Evolutionary conservation across 1,140 invertebrate genomes (phyloP), one percentile per base, ranked within the genome.

Genomic region (Formica exsecta): DNA sequence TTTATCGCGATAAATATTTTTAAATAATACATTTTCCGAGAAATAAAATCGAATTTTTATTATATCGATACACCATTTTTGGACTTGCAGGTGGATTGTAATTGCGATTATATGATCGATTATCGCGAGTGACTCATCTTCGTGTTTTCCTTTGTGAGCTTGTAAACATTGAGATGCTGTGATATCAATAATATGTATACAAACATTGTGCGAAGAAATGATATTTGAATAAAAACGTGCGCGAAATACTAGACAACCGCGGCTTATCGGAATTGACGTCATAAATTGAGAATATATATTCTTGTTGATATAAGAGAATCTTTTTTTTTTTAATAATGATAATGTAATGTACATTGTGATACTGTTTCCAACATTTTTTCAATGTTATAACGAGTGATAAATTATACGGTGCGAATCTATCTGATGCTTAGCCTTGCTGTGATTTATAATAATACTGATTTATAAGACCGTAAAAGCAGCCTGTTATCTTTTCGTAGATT

Each of bases 371-470:
- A 83, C 44, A 83, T 73, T 57, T 32, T 41, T 29, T 81, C 41
- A 38, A 38, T 38, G 4, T 38, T 38, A 38, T 38, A 38, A 38
- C 38, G 38, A 38, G 41, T 29, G 25, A 44, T 44, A 22, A 38
- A 57, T 9, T 16, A n/a, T 2, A 19, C 25, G 5, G 6, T 41
- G 8, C 9, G 8, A 48, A 29, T 80, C 8, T 41, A 36, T 51
- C 44, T 80, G 77, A 41, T 65, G 36, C 1, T 48, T 70, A 73
- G 8, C 38, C 11, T 32, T 16, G 54, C 19, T 25, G 4, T 83
- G 68, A 83, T 74, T 73, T 62, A 83, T 73, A 83, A 83, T 83
- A 83, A 74, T 73, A n/a, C 13, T 83, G 54, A 83, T 83, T 73
- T 83, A 83, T 61, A 73, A 11, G 25, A 44, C 44, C 11, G 19